A percentile compares a stretch with the other conserved stretches of the same genome.
Conservation (phyloP, 2,888 invertebrate species). For the Zele albiditarsus region DNA sequence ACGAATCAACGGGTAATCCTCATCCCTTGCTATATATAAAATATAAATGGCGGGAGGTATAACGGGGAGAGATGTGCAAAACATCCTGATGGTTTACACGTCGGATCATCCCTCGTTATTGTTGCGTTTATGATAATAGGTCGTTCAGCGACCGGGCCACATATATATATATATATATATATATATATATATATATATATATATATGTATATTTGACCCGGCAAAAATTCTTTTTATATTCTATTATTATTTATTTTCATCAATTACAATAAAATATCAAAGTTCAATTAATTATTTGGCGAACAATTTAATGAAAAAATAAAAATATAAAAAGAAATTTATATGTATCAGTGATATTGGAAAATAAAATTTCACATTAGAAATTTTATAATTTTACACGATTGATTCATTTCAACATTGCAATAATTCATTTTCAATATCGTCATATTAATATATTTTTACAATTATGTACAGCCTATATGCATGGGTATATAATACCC, state of each 20-base stretch:
- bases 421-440: too few species aligned
- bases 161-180: slow-evolving; percentile 17
- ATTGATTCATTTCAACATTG: too few species aligned
- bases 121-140: slow-evolving; percentile 72
- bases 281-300: neutral
- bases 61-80: slow-evolving; percentile 49
- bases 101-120: slow-evolving; percentile 73
- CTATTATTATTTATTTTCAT: neutral
- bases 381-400: too few species aligned
- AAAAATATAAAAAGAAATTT: neutral
- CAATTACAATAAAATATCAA: neutral
- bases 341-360: too few species aligned
- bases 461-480: neutral
- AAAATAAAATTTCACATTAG: too few species aligned
- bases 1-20: slow-evolving; percentile 62
- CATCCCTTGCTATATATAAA: slow-evolving; percentile 54
- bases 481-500: slow-evolving; percentile 11
- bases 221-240: neutral
- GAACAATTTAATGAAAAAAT: neutral
- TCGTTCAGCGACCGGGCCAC: slow-evolving; percentile 37
- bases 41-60: slow-evolving; percentile 25
- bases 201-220: slow-evolving; percentile 1
- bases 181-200: neutral
- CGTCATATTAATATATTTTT: neutral
- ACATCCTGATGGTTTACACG: slow-evolving; percentile 69